phyloP scores from a whole-genome alignment of 2,797 vertebrate species.

The Alosa sapidissima region DNA sequence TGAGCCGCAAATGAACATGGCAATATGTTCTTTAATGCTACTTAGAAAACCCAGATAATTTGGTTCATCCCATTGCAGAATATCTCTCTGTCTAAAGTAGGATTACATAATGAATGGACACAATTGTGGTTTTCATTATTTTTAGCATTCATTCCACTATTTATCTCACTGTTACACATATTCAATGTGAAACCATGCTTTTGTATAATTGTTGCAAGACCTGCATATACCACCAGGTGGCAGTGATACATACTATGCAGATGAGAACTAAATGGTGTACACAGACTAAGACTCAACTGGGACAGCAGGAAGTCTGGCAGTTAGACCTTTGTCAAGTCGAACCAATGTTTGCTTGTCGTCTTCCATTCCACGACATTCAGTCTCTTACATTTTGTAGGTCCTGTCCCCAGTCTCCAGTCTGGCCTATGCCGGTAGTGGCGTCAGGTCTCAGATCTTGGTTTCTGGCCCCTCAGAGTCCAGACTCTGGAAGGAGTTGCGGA shows the following conservation, averaged over 20 bases:
- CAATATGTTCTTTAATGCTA: not conserved
- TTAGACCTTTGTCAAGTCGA: slow-evolving; percentile 8
- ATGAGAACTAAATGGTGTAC: not conserved
- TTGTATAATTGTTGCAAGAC: not conserved
- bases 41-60: not conserved
- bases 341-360: not conserved
- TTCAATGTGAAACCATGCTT: not conserved
- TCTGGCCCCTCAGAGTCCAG: slow-evolving; percentile 92
- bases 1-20: not conserved
- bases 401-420: not conserved
- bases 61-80: not conserved
- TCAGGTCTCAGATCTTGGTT: slow-evolving; percentile 91
- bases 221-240: not conserved
- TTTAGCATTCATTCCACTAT: not conserved
- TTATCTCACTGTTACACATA: slow-evolving; percentile 2
- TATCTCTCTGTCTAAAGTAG: not conserved
- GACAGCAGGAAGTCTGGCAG: slow-evolving; percentile 1
- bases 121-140: not conserved
- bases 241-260: not conserved
- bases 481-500: slow-evolving; percentile 95
- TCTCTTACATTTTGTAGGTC: not conserved
- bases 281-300: not conserved
- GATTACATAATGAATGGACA: not conserved
- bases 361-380: not conserved
- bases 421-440: slow-evolving; percentile 35